Conservation (phyloP, 2,797 vertebrate genomes). For the Trachurus trachurus region DNA sequence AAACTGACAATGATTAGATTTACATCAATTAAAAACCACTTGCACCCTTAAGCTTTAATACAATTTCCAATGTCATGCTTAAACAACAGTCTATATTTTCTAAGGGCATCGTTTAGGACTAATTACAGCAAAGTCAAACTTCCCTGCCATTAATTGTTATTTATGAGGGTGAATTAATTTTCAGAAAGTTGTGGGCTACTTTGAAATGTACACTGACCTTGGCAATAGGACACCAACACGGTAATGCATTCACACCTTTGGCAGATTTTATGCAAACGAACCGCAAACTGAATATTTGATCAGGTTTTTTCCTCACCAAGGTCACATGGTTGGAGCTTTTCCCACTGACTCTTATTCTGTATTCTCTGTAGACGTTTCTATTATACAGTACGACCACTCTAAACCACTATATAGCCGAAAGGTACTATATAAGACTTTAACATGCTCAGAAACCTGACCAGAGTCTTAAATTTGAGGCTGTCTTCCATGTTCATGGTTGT, state of each 20-base stretch:
- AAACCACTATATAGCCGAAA: not conserved
- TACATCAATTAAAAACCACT: constrained; percentile 55
- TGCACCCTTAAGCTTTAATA: constrained; percentile 53
- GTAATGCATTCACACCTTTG: constrained; percentile 81
- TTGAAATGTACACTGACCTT: constrained; percentile 77
- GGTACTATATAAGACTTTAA: not conserved
- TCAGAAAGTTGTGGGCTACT: constrained; percentile 63
- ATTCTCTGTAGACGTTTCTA: constrained; percentile 25
- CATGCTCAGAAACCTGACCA: not conserved
- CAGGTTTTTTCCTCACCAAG: constrained; percentile 68
- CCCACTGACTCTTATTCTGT: constrained; percentile 17
- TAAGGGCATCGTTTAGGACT: constrained; percentile 61
- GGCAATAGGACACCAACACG: constrained; percentile 54
- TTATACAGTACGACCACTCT: not conserved
- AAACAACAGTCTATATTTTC: constrained; percentile 72
- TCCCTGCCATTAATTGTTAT: constrained; percentile 72
- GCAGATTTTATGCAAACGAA: constrained; percentile 82
- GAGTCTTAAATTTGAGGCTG: not conserved
- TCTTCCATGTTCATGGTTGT: constrained; percentile 4
- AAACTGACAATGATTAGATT: constrained; percentile 57
- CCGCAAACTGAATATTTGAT: constrained; percentile 74
- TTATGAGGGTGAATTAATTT: constrained; percentile 78
- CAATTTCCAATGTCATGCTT: constrained; percentile 66
- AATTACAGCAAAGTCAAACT: constrained; percentile 78
- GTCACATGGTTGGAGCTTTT: constrained; percentile 63